Base-by-base conservation (phyloP, 1,140 invertebrate species). In the Pogonognathellus flavescens region DNA sequence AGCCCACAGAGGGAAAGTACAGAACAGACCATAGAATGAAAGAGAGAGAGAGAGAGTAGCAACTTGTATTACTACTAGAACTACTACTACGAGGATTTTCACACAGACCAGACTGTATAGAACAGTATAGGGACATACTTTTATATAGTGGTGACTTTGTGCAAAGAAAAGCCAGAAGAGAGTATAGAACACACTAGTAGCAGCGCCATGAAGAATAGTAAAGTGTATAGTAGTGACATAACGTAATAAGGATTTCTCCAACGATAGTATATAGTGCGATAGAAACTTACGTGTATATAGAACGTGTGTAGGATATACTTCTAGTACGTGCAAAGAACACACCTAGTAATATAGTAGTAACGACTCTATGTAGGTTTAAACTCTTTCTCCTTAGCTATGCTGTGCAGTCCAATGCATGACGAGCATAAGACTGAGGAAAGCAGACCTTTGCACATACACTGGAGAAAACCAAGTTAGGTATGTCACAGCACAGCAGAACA, bases 1-100 rank as follows among this genome's bases (percentile, higher is more conserved):
- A 49, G 70, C 70, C 25, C 70, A 76, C 31, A 31, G 70, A 76
- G 70, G n/a, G 41, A 76, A 18, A 76, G n/a, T 25, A 76, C 31
- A 50, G 14, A 76, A 76, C 31, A 50, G 14, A 76, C 25, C 25
- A 62, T n/a, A 25, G 70, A 70, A 22, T 25, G 70, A n/a, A 25
- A 76, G 25, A 57, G 11, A n/a, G n/a, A 76, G 25, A 57, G 11
- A n/a, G n/a, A 13, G 53, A 49, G 41, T 9, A 76, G 31, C 62
- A 16, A 66, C 62, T 66, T 25, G 25, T 25, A 20, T 25, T 25
- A 66, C 62, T 66, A 20, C 11, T 60, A 18, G n/a, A 18, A 18
- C 59, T 60, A 60, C 59, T 16, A 14, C 16, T n/a, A 59, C 57
- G n/a, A 60, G 18, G 59, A 60, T 20, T 60, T 60, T 20, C 22